These are phyloP conservation scores for Cheirogaleus medius DNA, from an alignment of 2,113 vertebrate species.

Conservation along the genomic window DNA sequence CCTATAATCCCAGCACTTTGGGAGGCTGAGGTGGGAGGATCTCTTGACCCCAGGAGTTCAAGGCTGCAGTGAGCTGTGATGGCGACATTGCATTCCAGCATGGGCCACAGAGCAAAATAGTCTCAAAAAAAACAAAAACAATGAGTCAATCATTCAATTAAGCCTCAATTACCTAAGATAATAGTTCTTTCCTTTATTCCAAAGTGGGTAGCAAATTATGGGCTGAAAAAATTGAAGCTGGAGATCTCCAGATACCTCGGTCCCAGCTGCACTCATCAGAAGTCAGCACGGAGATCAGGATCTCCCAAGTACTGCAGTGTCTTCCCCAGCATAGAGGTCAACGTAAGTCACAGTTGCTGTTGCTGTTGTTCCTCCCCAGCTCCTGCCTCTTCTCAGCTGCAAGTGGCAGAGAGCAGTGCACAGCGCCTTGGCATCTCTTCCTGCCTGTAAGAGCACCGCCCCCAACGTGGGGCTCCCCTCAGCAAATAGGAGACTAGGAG, in stretches of 20 bases:
- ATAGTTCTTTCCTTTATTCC: slow-evolving; percentile 52
- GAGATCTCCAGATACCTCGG: slow-evolving; percentile 85
- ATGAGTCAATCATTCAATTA: neutral
- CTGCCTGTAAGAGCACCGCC: neutral
- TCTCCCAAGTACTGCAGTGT: slow-evolving; percentile 84
- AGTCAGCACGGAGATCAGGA: slow-evolving; percentile 74
- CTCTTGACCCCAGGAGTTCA: too few species aligned
- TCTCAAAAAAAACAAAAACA: too few species aligned
- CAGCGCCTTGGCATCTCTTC: neutral
- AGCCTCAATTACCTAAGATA: neutral
- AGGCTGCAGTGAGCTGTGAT: too few species aligned
- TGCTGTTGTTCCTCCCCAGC: too few species aligned
- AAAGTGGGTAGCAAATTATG: slow-evolving; percentile 88
- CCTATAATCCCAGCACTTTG: too few species aligned
- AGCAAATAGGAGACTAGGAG: neutral
- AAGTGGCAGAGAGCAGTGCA: neutral
- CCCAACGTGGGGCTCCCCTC: neutral
- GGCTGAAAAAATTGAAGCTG: slow-evolving; percentile 87
- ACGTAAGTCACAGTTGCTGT: slow-evolving; percentile 79
- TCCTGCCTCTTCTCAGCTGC: neutral
- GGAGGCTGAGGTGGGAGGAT: too few species aligned
- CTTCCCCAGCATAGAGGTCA: slow-evolving; percentile 86
- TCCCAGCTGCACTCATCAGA: slow-evolving; percentile 83
- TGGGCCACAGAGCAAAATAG: too few species aligned
- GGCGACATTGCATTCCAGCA: too few species aligned